These are phyloP conservation scores for Caretta caretta DNA, from an alignment of 2,113 vertebrate genomes.

Conservation along the genomic window DNA sequence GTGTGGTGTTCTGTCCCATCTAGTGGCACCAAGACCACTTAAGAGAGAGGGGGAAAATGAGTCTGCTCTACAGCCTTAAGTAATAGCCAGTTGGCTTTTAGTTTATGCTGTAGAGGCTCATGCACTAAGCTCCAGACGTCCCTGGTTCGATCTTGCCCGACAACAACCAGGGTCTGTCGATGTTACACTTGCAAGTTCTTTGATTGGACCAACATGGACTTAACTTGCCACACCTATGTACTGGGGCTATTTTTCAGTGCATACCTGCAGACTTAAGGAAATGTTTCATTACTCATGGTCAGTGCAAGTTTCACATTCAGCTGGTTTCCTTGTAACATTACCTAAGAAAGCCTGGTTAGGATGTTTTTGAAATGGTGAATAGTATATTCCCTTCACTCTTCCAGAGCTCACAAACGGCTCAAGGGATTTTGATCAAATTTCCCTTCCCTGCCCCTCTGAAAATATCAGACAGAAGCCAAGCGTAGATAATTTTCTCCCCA, in stretches of 20 bases:
- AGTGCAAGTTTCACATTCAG: background rate
- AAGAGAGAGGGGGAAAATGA: too few species aligned
- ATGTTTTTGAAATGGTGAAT: slow-evolving; percentile 39
- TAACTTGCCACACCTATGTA: rapidly evolving
- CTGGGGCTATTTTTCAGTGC: slow-evolving; percentile 5
- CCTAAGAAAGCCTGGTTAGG: background rate
- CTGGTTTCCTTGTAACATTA: background rate
- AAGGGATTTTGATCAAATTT: background rate
- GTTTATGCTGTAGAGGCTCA: too few species aligned
- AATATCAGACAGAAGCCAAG: background rate
- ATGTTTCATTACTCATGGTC: background rate
- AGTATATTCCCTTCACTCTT: background rate
- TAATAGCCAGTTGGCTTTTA: too few species aligned
- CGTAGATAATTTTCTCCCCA: background rate
- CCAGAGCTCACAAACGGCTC: background rate
- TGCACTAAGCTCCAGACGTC: too few species aligned
- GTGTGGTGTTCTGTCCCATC: too few species aligned
- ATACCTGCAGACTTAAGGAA: slow-evolving; percentile 38
- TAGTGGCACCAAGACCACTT: too few species aligned
- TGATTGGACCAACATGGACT: background rate
- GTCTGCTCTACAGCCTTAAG: too few species aligned
- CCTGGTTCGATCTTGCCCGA: too few species aligned
- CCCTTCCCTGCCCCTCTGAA: background rate
- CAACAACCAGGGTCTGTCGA: too few species aligned
- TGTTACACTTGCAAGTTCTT: background rate